These are phyloP conservation scores for Cheilosia pagana DNA, from an alignment of 2,888 invertebrate genomes.

Conservation along the genomic window DNA sequence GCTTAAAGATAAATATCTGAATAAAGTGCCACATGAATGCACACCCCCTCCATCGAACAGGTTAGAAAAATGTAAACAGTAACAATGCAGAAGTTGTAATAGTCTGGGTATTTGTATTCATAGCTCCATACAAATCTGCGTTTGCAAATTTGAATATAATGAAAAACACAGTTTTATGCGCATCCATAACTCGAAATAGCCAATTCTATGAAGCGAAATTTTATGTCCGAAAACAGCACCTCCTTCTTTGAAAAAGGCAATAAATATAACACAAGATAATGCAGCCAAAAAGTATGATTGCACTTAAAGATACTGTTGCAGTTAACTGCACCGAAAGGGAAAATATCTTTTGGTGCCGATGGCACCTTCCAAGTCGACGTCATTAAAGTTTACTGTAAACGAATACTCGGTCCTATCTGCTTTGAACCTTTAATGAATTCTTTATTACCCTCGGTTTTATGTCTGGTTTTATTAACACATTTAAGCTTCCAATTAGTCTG, in stretches of 20 bases:
- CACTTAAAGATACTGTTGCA: background rate
- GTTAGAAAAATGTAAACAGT: too few species aligned
- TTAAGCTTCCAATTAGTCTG: constrained; percentile 3
- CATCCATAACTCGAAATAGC: background rate
- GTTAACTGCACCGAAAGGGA: too few species aligned
- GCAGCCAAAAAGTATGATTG: background rate
- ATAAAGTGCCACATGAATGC: too few species aligned
- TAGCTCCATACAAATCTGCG: background rate
- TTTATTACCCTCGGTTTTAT: background rate
- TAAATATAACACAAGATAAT: too few species aligned
- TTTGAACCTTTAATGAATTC: background rate
- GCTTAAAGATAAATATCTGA: too few species aligned
- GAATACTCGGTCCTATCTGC: background rate
- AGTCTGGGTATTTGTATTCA: too few species aligned
- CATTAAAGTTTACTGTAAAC: too few species aligned
- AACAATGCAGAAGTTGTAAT: too few species aligned
- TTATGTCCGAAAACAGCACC: background rate
- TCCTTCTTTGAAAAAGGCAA: too few species aligned
- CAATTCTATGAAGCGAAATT: background rate
- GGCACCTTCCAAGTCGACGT: too few species aligned
- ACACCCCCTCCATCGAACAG: too few species aligned
- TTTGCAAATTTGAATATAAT: constrained; percentile 11
- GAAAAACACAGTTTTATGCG: background rate
- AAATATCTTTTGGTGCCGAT: too few species aligned
- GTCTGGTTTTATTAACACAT: background rate